Evolutionary conservation across 1,140 invertebrate genomes (phyloP).

Genomic region (Drosophila guanche): DNA sequence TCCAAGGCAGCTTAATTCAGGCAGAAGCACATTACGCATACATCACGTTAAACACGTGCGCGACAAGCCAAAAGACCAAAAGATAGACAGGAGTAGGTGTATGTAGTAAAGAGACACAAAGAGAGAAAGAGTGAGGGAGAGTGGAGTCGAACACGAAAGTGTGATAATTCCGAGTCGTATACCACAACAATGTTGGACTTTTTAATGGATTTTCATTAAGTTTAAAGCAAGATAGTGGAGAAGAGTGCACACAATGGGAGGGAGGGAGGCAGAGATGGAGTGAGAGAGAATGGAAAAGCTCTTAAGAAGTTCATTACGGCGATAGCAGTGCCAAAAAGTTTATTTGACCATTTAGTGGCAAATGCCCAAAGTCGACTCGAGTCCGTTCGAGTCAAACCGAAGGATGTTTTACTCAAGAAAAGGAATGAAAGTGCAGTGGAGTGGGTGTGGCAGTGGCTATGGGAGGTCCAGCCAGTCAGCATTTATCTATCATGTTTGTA

Average conservation of each 20-base stretch:
- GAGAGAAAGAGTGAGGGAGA: neutral
- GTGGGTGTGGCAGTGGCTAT: conserved; percentile 12
- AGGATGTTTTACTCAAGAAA: conserved; percentile 75
- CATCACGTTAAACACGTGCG: conserved; percentile 62
- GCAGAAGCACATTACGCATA: conserved; percentile 76
- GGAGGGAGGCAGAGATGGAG: neutral
- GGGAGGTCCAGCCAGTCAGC: conserved; percentile 33
- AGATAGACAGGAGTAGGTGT: neutral
- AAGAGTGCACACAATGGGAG: conserved; percentile 1
- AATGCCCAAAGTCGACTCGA: conserved; percentile 23
- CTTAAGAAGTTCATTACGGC: conserved; percentile 81
- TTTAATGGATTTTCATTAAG: conserved; percentile 82
- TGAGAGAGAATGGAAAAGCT: conserved; percentile 54
- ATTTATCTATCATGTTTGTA: conserved; percentile 82
- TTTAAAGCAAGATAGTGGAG: conserved; percentile 35
- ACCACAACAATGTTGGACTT: conserved; percentile 73
- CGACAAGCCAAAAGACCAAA: conserved; percentile 23
- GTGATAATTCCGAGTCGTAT: conserved; percentile 35
- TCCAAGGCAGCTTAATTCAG: conserved; percentile 48
- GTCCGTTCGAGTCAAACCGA: conserved; percentile 29
- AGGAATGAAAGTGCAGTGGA: conserved; percentile 8
- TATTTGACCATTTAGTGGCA: conserved; percentile 77
- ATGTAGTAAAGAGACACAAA: neutral
- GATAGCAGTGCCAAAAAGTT: conserved; percentile 77
- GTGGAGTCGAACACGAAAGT: conserved; percentile 25